Base-by-base conservation (phyloP, 2,113 vertebrate species). In the Alectura lathami region DNA sequence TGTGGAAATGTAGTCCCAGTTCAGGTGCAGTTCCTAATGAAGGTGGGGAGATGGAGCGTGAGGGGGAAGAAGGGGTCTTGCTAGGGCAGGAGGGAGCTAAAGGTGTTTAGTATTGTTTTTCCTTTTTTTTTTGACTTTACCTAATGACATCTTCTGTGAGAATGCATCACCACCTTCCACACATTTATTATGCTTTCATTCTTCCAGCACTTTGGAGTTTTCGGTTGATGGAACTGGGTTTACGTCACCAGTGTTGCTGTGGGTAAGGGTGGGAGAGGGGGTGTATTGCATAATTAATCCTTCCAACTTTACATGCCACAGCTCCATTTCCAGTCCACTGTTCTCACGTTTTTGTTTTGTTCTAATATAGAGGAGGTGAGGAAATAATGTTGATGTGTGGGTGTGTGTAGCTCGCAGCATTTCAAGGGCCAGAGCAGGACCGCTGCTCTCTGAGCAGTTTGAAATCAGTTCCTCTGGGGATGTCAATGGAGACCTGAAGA, bases 221-320 rank as follows among this genome's bases (percentile, higher is more conserved):
- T 83, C 91, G 92, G 56, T 76, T 74, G 62, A 47, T 50, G 83
- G 59, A 76, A 69, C 84, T 34, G 63, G 91, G 70, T 88, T 91
- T 96, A 59, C 91, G 91, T 94, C 94, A 48, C 91, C 86, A 11
- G 9, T 64, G 50, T 91, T 66, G 60, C 91, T 83, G 82, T 88
- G 95, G 64, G 54, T 82, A 94, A 80, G 94, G 94, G 95, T 17
- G 59, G 91, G 47, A 57, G 89, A 86, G 93, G 93, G 88, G 92
- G 92, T 34, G 92, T 93, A 29, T 96, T 94, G 83, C 86, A 93
- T 95, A 95, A 95, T 89, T 84, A 91, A 85, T 91, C 93, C 68
- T 91, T 93, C 91, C 87, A 95, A 91, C 82, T 96, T 94, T 70
- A 63, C 67, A 89, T 91, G 83, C 62, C 8, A 3, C 85, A 79